Evolutionary conservation across 1,140 invertebrate species (phyloP).

Genomic region (Drosophila jambulina): DNA sequence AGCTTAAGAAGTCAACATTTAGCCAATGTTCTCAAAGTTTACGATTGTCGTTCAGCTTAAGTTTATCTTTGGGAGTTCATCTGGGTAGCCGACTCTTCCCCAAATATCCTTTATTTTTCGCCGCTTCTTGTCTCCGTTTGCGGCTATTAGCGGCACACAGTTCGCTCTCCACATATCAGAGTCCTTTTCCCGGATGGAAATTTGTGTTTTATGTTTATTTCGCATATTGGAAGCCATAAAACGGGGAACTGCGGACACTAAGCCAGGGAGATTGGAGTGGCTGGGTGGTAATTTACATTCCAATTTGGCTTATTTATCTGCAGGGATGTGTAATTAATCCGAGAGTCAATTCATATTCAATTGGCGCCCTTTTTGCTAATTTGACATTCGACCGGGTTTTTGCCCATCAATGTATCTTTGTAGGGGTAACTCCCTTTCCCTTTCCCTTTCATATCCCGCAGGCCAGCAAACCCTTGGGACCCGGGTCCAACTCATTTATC

Average conservation of each 20-base stretch:
- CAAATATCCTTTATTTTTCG: constrained; percentile 11
- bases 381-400: constrained; percentile 52
- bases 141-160: constrained; percentile 35
- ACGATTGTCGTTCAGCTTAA: constrained; percentile 8
- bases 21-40: not conserved
- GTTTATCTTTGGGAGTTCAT: constrained; percentile 20
- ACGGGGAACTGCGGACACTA: constrained; percentile 22
- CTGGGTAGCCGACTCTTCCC: not conserved
- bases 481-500: constrained; percentile 41
- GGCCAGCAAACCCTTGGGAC: not conserved
- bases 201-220: constrained; percentile 68
- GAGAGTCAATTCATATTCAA: constrained; percentile 73
- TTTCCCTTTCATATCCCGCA: not conserved
- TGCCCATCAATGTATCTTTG: constrained; percentile 27
- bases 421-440: not conserved
- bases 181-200: not conserved
- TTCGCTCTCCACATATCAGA: constrained; percentile 18
- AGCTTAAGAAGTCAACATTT: not conserved
- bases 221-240: constrained; percentile 53
- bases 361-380: constrained; percentile 65
- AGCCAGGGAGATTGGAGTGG: constrained; percentile 1
- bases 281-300: constrained; percentile 61
- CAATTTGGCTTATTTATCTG: constrained; percentile 49
- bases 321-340: constrained; percentile 45
- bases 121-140: not conserved